phyloP scores from a whole-genome alignment of 92 coral and sea anemone genomes.

The Phymanthus crucifer region DNA sequence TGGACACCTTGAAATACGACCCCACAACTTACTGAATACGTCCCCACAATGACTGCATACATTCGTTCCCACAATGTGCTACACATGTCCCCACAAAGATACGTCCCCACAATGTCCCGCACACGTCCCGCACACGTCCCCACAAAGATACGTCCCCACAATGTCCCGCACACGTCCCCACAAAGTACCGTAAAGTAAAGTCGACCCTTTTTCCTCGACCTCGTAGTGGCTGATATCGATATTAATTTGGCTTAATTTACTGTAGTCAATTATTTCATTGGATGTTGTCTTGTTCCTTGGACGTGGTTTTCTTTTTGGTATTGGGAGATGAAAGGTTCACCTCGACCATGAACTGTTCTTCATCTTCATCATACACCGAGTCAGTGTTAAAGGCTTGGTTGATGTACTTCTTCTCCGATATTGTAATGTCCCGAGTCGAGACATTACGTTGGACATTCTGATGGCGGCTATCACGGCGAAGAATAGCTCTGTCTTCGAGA shows the following conservation, averaged over 20 bases:
- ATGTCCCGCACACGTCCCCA: too few relatives aligned
- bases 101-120: too few relatives aligned
- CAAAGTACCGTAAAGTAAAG: too few relatives aligned
- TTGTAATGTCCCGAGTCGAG: slow-evolving; percentile 63
- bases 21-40: too few relatives aligned
- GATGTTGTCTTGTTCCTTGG: slow-evolving; percentile 28
- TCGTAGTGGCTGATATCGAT: background rate
- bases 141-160: too few relatives aligned
- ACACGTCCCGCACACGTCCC: too few relatives aligned
- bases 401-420: slow-evolving; percentile 78
- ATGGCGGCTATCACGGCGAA: slow-evolving; percentile 64
- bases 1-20: too few relatives aligned
- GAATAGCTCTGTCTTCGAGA: slow-evolving; percentile 63
- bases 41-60: too few relatives aligned
- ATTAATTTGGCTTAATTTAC: too few relatives aligned
- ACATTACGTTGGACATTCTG: slow-evolving; percentile 56
- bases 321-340: slow-evolving; percentile 50
- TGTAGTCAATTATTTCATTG: too few relatives aligned
- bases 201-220: background rate
- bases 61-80: too few relatives aligned
- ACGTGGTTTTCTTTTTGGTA: slow-evolving; percentile 27
- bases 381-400: slow-evolving; percentile 63
- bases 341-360: slow-evolving; percentile 82
- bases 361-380: slow-evolving; percentile 66
- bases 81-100: too few relatives aligned